These are phyloP conservation scores for Actenoides hombroni DNA, from an alignment of 2,113 vertebrate genomes.

Conservation along the genomic window DNA sequence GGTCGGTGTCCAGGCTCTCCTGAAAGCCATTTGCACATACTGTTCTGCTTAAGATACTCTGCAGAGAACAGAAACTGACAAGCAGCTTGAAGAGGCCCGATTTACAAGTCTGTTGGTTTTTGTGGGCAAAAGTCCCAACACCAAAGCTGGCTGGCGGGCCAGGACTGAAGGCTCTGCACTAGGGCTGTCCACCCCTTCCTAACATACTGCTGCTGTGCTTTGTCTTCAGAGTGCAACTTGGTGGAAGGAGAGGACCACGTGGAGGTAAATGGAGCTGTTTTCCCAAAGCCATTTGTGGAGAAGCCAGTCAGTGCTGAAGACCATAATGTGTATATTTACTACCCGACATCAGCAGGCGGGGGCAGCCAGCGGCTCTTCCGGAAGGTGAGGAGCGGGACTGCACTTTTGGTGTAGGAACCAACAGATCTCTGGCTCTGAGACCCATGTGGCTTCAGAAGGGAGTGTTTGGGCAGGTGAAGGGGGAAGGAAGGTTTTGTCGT, in stretches of 20 bases:
- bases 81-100: background rate
- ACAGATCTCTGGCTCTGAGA: background rate
- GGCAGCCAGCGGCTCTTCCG: slow-evolving; percentile 98
- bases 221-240: slow-evolving; percentile 87
- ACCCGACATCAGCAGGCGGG: slow-evolving; percentile 94
- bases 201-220: background rate
- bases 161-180: background rate
- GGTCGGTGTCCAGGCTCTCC: slow-evolving; percentile 73
- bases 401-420: background rate
- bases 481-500: background rate
- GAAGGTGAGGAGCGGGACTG: slow-evolving; percentile 82
- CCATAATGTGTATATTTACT: slow-evolving; percentile 99
- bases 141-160: background rate
- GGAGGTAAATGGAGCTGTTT: slow-evolving; percentile 94
- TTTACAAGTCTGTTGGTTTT: background rate
- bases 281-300: slow-evolving; percentile 98
- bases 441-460: background rate
- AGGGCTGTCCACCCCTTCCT: background rate
- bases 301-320: slow-evolving; percentile 98
- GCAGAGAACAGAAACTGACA: background rate
- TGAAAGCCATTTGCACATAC: background rate
- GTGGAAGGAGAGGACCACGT: slow-evolving; percentile 97
- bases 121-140: background rate
- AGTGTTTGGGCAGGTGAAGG: background rate
- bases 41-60: background rate